phyloP scores from a whole-genome alignment of 2,113 vertebrate genomes.

The Oryzias woworae region DNA sequence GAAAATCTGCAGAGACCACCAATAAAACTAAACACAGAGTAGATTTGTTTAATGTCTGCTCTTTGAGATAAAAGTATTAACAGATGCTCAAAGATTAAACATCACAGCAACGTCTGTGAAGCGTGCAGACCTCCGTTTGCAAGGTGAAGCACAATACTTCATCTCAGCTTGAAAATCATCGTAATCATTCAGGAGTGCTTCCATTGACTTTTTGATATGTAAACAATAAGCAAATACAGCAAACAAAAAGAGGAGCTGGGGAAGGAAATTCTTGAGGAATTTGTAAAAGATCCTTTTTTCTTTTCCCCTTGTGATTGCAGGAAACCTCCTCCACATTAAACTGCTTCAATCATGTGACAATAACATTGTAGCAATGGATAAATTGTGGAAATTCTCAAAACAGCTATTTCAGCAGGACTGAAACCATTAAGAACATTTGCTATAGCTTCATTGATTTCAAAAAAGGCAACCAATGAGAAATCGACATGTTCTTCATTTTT shows the following conservation, averaged over 20 bases:
- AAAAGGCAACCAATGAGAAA: conserved; percentile 33
- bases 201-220: too few species aligned
- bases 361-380: conserved; percentile 64
- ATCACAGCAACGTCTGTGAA: not conserved
- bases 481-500: conserved; percentile 2
- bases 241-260: too few species aligned
- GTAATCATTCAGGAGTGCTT: too few species aligned
- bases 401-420: conserved; percentile 59
- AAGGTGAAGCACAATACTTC: not conserved
- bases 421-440: conserved; percentile 67
- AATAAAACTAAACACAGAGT: conserved; percentile 37
- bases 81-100: conserved; percentile 15
- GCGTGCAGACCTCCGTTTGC: conserved; percentile 15
- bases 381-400: conserved; percentile 65
- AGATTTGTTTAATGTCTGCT: conserved; percentile 16
- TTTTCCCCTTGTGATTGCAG: too few species aligned
- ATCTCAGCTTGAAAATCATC: too few species aligned
- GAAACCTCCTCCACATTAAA: conserved; percentile 62
- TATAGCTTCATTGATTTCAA: conserved; percentile 58
- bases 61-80: conserved; percentile 31
- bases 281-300: too few species aligned
- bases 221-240: too few species aligned
- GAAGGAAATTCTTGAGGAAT: too few species aligned
- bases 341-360: conserved; percentile 44
- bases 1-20: conserved; percentile 10